Percentiles rank a stretch among this genome's conserved stretches.
These are phyloP conservation scores for Patella caerulea DNA, from an alignment of 2,888 invertebrate species.

Conservation along the genomic window DNA sequence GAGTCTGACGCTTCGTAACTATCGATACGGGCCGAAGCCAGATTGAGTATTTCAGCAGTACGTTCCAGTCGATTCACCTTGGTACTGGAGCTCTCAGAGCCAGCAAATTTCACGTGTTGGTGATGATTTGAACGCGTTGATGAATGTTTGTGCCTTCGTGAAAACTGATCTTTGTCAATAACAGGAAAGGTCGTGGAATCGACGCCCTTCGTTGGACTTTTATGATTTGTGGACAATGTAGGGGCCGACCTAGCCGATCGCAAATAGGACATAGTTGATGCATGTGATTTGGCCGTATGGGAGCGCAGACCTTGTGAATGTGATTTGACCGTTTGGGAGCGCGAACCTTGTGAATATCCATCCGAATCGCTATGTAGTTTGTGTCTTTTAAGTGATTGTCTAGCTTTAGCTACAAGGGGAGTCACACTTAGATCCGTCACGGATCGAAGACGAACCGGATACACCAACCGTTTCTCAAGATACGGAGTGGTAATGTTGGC, in stretches of 20 bases:
- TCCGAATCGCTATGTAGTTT: constrained; percentile 30
- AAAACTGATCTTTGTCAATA: not conserved
- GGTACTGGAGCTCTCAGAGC: not conserved
- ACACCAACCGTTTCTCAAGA: constrained; percentile 51
- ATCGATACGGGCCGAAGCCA: not conserved
- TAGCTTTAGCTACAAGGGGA: constrained; percentile 54
- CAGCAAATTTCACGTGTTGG: constrained; percentile 8
- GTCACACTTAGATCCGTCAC: constrained; percentile 50
- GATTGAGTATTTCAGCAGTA: not conserved
- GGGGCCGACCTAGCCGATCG: not conserved
- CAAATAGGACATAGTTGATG: not conserved
- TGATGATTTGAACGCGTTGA: not conserved
- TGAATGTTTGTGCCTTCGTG: not conserved
- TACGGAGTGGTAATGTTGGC: constrained; percentile 54
- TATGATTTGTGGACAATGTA: not conserved
- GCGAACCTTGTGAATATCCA: not conserved
- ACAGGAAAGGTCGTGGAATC: not conserved
- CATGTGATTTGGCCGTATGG: not conserved
- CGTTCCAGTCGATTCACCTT: not conserved
- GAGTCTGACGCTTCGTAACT: constrained; percentile 5
- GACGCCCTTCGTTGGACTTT: not conserved
- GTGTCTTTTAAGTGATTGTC: constrained; percentile 47
- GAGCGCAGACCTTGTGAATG: not conserved
- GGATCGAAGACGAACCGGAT: constrained; percentile 49
- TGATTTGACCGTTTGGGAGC: not conserved